Evolutionary conservation across 2,888 invertebrate species (phyloP).

Genomic region (Horisme vitalbata): DNA sequence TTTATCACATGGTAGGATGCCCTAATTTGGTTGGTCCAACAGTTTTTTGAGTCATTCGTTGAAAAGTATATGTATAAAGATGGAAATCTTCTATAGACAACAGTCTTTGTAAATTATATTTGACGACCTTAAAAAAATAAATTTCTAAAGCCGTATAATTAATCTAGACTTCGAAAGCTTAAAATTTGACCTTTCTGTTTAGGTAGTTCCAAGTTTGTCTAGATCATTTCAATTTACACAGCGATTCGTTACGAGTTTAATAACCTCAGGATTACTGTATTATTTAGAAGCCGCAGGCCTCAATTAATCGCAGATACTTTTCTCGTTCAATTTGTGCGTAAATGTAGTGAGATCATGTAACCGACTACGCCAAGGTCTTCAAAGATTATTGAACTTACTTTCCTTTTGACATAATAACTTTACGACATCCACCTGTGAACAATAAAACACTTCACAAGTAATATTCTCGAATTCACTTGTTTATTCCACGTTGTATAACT

Average conservation of each 20-base stretch:
- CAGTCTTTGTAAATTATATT: no score
- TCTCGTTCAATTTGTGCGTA: no score
- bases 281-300: no score
- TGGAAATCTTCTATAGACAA: no score
- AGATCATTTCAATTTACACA: conserved; percentile 4
- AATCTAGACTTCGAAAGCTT: neutral
- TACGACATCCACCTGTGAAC: neutral
- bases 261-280: no score
- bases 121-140: no score
- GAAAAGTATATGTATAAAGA: neutral
- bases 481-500: conserved; percentile 1
- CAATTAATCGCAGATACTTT: no score
- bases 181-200: neutral
- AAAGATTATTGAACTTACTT: conserved; percentile 18
- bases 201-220: neutral
- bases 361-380: neutral
- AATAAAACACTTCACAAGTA: neutral
- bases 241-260: neutral
- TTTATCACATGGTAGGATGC: conserved; percentile 8
- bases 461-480: neutral
- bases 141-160: neutral
- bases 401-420: conserved; percentile 14
- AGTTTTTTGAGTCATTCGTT: conserved; percentile 8
- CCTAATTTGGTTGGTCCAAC: conserved; percentile 12
- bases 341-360: no score